These are phyloP conservation scores for Tupaia chinensis DNA, from an alignment of 2,113 vertebrate species.

Conservation along the genomic window DNA sequence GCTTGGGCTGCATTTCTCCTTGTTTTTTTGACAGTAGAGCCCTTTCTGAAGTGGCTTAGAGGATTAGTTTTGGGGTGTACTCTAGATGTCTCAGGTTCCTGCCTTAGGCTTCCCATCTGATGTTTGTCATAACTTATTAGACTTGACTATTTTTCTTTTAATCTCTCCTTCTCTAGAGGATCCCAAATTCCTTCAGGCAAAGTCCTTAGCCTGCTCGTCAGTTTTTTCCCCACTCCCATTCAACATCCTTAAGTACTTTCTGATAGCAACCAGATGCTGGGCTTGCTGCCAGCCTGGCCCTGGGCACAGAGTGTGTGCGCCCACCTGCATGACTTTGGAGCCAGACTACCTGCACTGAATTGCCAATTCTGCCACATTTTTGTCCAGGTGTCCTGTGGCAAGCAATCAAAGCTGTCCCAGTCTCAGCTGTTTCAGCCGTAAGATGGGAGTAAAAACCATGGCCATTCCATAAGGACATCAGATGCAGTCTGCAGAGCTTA, in stretches of 20 bases:
- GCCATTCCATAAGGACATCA: background rate
- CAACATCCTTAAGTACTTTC: too few relatives aligned
- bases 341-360: background rate
- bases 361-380: background rate
- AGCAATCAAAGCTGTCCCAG: background rate
- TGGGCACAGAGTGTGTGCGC: background rate
- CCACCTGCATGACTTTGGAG: background rate
- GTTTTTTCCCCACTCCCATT: background rate
- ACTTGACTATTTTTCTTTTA: background rate
- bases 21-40: background rate
- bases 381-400: background rate
- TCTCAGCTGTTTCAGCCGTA: background rate
- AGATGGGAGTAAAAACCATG: background rate
- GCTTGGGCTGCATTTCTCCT: background rate
- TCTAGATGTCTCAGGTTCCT: background rate
- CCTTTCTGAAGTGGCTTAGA: background rate
- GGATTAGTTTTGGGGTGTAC: background rate
- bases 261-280: accelerated
- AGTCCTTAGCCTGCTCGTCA: too few relatives aligned
- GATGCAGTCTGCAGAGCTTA: background rate
- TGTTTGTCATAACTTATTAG: background rate
- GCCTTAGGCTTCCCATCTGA: background rate
- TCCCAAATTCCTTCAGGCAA: background rate
- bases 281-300: background rate
- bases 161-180: background rate